Percentiles rank a stretch among this genome's conserved stretches.
phyloP scores from a whole-genome alignment of 37 sponge, comb jelly and placozoan species.

The Axinella damicornis region DNA sequence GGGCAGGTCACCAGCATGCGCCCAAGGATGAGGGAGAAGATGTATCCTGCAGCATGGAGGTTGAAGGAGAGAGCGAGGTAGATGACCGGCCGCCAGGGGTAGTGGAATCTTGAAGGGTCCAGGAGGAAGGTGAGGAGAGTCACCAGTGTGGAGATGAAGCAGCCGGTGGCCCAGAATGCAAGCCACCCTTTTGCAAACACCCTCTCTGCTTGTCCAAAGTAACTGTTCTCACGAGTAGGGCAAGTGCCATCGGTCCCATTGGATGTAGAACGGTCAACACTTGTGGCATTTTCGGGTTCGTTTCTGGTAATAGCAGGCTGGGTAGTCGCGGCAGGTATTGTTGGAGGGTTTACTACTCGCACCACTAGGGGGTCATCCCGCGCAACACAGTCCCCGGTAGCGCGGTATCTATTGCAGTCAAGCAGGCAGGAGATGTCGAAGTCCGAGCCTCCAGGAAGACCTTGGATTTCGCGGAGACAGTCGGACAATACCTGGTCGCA shows the following conservation, averaged over 20 bases:
- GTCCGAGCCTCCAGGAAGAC: neutral
- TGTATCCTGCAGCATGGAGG: conserved; percentile 75
- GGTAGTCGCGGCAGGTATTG: neutral
- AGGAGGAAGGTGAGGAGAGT: conserved; percentile 85
- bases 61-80: conserved; percentile 80
- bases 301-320: no score
- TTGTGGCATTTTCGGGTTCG: neutral
- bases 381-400: conserved; percentile 16
- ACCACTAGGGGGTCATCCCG: neutral
- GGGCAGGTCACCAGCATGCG: conserved; percentile 65
- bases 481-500: conserved; percentile 2
- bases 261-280: neutral
- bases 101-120: conserved; percentile 78
- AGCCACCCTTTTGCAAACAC: conserved; percentile 76
- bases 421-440: conserved; percentile 10
- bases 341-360: neutral
- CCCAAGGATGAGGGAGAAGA: conserved; percentile 67
- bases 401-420: neutral
- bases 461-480: neutral
- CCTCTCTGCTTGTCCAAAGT: conserved; percentile 55
- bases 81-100: conserved; percentile 93
- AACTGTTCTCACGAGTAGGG: conserved; percentile 32
- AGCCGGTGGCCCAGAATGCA: conserved; percentile 72
- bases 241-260: neutral
- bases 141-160: conserved; percentile 82